phyloP scores from a whole-genome alignment of 1,140 invertebrate genomes.

The Ylistrum balloti region DNA sequence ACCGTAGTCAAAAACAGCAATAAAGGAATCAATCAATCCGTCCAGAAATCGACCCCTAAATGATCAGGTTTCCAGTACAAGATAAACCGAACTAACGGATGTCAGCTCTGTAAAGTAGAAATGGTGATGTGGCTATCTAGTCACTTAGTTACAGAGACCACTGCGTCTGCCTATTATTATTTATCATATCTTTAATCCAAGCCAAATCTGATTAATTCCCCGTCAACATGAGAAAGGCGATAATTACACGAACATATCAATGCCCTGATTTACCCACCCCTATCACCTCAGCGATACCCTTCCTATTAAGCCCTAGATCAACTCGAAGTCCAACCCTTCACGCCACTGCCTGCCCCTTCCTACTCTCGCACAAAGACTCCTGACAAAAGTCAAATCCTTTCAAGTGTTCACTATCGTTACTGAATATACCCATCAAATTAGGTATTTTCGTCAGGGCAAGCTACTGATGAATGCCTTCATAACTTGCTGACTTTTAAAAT shows the following conservation, averaged over 20 bases:
- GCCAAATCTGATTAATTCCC: conserved; percentile 34
- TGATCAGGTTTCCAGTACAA: not conserved
- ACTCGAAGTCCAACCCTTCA: not conserved
- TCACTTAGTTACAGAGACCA: not conserved
- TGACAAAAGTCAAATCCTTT: conserved; percentile 27
- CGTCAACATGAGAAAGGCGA: not conserved
- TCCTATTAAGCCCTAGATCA: not conserved
- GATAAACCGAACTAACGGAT: not conserved
- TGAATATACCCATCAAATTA: not conserved
- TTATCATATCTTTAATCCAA: not conserved
- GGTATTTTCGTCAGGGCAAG: not conserved
- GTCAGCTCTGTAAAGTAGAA: not conserved
- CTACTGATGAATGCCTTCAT: not conserved
- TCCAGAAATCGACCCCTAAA: no score
- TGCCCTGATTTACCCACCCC: not conserved
- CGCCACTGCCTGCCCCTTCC: not conserved
- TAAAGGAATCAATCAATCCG: no score
- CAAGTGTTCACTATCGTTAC: not conserved
- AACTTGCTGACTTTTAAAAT: not conserved
- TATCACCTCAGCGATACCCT: not conserved
- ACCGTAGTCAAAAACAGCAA: no score
- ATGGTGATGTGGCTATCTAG: not conserved
- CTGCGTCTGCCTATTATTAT: not conserved
- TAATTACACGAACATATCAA: conserved; percentile 22
- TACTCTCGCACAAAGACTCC: not conserved